A percentile compares a stretch with the other conserved stretches of the same genome.
phyloP scores from a whole-genome alignment of 92 coral and sea anemone species.

The Siderastrea radians region DNA sequence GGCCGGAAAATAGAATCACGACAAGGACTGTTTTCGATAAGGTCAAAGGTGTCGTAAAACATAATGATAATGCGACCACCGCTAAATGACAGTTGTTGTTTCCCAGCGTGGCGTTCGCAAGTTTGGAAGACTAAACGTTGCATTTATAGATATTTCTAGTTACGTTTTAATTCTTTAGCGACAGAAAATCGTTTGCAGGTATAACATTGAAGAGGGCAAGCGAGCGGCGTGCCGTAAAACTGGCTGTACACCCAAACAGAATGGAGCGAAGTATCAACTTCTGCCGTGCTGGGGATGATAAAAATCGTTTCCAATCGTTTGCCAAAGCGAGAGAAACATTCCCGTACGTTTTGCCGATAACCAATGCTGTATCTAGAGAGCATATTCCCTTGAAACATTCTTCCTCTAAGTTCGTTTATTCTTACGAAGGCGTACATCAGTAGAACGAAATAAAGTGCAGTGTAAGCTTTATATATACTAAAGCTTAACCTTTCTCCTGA shows the following conservation, averaged over 20 bases:
- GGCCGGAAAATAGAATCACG: not conserved
- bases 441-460: not conserved
- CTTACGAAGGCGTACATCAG: not conserved
- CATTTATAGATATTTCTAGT: not conserved
- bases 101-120: slow-evolving; percentile 20
- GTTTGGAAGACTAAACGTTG: slow-evolving; percentile 16
- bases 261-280: not conserved
- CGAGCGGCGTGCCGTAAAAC: not conserved
- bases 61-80: slow-evolving; percentile 18
- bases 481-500: slow-evolving; percentile 30
- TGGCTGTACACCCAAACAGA: not conserved
- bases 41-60: slow-evolving; percentile 49
- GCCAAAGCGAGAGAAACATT: slow-evolving; percentile 2
- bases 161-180: not conserved
- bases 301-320: not conserved
- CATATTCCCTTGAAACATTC: not conserved
- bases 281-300: not conserved
- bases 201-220: not conserved
- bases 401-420: not conserved
- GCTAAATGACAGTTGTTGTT: slow-evolving; percentile 20
- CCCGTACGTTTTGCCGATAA: not conserved
- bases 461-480: not conserved
- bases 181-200: not conserved
- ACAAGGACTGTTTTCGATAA: slow-evolving; percentile 5
- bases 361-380: not conserved